These are phyloP conservation scores for Acanthosepion lycidas DNA, from an alignment of 2,888 invertebrate genomes.

Conservation along the genomic window DNA sequence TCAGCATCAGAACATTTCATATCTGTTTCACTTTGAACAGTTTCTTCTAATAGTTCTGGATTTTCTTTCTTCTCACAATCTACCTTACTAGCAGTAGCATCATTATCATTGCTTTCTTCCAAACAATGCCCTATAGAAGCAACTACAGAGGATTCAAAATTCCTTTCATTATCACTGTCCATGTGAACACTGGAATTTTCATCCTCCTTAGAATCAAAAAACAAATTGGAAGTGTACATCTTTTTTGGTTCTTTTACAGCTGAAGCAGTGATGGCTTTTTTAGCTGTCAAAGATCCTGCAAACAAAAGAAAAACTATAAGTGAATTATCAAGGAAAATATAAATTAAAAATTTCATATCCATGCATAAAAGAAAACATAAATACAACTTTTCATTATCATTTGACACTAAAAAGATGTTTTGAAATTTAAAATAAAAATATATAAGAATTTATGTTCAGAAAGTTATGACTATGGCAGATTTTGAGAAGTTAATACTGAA, in stretches of 20 bases:
- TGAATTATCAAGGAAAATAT: not conserved
- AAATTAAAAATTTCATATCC: too few species aligned
- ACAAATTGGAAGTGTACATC: not conserved
- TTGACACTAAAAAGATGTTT: too few species aligned
- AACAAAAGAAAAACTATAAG: not conserved
- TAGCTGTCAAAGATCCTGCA: conserved; percentile 47
- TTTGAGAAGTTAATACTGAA: too few species aligned
- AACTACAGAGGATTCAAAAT: not conserved
- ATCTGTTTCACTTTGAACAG: not conserved
- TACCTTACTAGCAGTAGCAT: not conserved
- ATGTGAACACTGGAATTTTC: conserved; percentile 3
- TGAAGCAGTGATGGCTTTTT: conserved; percentile 38
- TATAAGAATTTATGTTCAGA: too few species aligned
- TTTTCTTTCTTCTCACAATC: not conserved
- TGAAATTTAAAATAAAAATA: too few species aligned
- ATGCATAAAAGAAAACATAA: too few species aligned
- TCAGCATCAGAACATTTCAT: not conserved
- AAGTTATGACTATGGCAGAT: too few species aligned
- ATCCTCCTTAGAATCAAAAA: conserved; percentile 38
- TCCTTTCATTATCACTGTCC: conserved; percentile 41
- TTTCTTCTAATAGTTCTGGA: not conserved
- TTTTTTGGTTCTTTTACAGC: not conserved
- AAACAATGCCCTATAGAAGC: not conserved
- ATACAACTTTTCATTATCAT: too few species aligned
- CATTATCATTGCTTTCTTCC: not conserved